Evolutionary conservation across 2,888 invertebrate species (phyloP).

Genomic region (Philereme vetulata): DNA sequence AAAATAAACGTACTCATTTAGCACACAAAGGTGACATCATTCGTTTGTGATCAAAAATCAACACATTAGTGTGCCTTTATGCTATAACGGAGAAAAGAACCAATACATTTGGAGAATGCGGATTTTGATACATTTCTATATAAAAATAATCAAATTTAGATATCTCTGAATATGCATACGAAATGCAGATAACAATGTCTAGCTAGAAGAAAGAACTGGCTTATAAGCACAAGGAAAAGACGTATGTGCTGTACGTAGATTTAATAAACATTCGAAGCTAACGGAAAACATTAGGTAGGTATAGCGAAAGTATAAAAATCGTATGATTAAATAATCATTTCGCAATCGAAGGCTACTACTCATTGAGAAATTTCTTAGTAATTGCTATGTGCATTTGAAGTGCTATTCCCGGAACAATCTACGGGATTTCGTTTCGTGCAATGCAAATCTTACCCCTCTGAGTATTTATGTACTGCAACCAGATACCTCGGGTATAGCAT

Average conservation of each 20-base stretch:
- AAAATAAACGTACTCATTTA: slow-evolving; percentile 25
- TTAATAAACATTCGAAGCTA: too few species aligned
- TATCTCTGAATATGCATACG: too few species aligned
- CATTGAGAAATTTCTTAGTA: slow-evolving; percentile 23
- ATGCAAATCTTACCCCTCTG: slow-evolving; percentile 22
- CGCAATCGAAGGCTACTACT: slow-evolving; percentile 17
- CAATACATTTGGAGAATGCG: neutral
- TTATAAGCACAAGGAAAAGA: too few species aligned
- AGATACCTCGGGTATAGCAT: slow-evolving; percentile 16
- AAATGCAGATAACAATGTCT: too few species aligned
- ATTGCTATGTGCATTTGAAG: slow-evolving; percentile 26
- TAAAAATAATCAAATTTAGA: too few species aligned
- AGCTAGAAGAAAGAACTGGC: too few species aligned
- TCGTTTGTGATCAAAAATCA: slow-evolving; percentile 7
- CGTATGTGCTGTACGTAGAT: too few species aligned
- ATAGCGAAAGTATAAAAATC: neutral
- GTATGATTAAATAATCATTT: slow-evolving; percentile 23
- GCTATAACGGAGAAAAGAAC: neutral
- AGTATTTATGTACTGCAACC: slow-evolving; percentile 25
- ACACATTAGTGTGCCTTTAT: neutral
- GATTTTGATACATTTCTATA: too few species aligned
- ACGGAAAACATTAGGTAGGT: too few species aligned
- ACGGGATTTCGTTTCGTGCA: slow-evolving; percentile 29
- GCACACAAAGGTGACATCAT: slow-evolving; percentile 24
- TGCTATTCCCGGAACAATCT: slow-evolving; percentile 27